Evolutionary conservation across 1,140 invertebrate genomes (phyloP), one percentile per base, ranked within the genome.

Genomic region (Helicoverpa armigera): DNA sequence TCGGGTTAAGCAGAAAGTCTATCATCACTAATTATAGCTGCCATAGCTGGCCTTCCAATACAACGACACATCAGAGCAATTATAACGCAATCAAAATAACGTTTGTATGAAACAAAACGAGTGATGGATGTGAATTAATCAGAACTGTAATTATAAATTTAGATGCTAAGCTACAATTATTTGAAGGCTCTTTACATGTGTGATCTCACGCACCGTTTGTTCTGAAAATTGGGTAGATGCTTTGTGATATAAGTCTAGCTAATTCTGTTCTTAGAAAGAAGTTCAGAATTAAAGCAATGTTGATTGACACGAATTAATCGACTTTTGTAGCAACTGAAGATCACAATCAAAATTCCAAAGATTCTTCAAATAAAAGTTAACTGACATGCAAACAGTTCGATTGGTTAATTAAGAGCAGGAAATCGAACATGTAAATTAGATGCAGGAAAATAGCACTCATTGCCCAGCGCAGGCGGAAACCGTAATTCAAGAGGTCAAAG

Each of bases 11-110:
- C 63, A 63, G 16, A 16, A 70, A 18, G 80, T 63, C 13, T 65
- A 78, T 54, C 65, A 80, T 76, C 69, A 18, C n/a, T 69, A 82
- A 81, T 77, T 65, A 85, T 79, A 53, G 29, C n/a, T 74, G 72
- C 60, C 54, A 80, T 82, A 67, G 51, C 69, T 70, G 82, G 76
- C 82, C 70, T 31, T 86, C 73, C 84, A 84, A 85, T 81, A 86
- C 79, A 84, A 84, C 80, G 80, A 84, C 83, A 89, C 58, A 86
- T 88, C 81, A 29, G 53, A 83, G 86, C 87, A 92, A 93, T 93
- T 93, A 93, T 89, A 93, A 91, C 81, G 90, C 87, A 90, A 93
- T 93, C 88, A 91, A 86, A 89, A 72, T 56, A 61, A 78, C 85
- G 85, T 87, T 87, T 84, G 83, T 86, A n/a, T 5, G 43, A 23